Percentiles rank a stretch among this genome's conserved stretches.
phyloP scores from a whole-genome alignment of 2,797 vertebrate species.

The Platyrinchus mystaceus region DNA sequence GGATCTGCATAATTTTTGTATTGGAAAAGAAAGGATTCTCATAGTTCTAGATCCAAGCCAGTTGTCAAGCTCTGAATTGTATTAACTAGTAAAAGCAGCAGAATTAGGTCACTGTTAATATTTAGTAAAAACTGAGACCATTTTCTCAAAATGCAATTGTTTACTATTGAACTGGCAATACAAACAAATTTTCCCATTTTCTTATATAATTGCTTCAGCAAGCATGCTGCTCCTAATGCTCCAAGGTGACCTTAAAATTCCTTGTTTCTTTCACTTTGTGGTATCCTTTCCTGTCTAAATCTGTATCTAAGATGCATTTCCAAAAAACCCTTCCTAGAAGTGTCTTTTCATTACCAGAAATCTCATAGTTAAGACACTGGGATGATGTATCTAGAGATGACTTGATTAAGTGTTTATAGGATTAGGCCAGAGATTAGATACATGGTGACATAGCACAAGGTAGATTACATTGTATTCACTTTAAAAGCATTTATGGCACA shows the following conservation, averaged over 20 bases:
- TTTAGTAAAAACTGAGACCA: neutral
- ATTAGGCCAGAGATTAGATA: neutral
- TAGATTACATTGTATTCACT: neutral
- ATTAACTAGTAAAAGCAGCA: neutral
- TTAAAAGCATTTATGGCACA: neutral
- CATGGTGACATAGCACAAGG: neutral
- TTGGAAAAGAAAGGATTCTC: neutral
- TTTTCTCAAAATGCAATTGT: neutral
- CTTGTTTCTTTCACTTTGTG: neutral
- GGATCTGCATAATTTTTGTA: neutral
- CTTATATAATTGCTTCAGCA: neutral
- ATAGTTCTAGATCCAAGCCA: neutral
- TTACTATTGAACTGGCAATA: neutral
- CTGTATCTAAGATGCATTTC: neutral
- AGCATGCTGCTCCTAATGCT: neutral
- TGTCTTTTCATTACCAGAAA: neutral
- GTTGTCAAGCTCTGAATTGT: neutral
- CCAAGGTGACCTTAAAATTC: neutral
- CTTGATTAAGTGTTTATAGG: neutral
- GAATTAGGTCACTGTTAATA: neutral
- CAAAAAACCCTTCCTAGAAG: neutral
- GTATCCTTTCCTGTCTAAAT: neutral
- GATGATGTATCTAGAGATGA: neutral
- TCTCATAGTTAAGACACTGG: neutral
- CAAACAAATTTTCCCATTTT: neutral